These are phyloP conservation scores for Trichonephila clavipes DNA, from an alignment of 1,140 invertebrate genomes.

Conservation along the genomic window DNA sequence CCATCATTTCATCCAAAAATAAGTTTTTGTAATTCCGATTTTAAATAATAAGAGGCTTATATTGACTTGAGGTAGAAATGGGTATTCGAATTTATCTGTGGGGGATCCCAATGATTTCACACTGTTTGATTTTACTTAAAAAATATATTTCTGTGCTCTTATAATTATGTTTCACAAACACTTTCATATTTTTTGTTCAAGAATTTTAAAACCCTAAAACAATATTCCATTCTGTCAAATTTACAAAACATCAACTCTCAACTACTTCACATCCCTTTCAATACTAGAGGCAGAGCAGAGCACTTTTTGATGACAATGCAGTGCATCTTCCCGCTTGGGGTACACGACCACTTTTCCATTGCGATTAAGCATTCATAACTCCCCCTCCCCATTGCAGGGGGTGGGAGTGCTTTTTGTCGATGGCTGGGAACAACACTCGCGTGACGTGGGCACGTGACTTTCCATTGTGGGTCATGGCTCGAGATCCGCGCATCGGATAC, in stretches of 20 bases:
- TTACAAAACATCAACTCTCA: not conserved
- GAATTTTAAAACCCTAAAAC: not conserved
- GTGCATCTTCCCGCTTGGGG: not conserved
- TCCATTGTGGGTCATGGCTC: slow-evolving; percentile 38
- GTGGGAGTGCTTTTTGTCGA: slow-evolving; percentile 13
- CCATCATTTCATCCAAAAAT: too few relatives aligned
- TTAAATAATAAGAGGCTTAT: too few relatives aligned
- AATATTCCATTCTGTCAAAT: too few relatives aligned
- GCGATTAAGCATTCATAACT: slow-evolving; percentile 62
- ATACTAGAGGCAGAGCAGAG: not conserved
- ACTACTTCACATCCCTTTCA: not conserved
- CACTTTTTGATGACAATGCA: slow-evolving; percentile 9
- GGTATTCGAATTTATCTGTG: too few relatives aligned
- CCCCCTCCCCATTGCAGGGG: not conserved
- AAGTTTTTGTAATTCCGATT: too few relatives aligned
- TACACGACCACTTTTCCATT: slow-evolving; percentile 29
- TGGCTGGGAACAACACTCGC: slow-evolving; percentile 46
- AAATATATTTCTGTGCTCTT: too few relatives aligned
- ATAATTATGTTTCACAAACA: too few relatives aligned
- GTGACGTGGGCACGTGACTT: slow-evolving; percentile 51
- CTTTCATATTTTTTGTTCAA: too few relatives aligned
- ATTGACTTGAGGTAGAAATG: too few relatives aligned
- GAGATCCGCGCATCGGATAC: not conserved
- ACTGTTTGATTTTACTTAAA: too few relatives aligned
- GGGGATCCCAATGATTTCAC: too few relatives aligned